phyloP scores from a whole-genome alignment of 2,888 invertebrate genomes.

The Erpobdella octoculata region DNA sequence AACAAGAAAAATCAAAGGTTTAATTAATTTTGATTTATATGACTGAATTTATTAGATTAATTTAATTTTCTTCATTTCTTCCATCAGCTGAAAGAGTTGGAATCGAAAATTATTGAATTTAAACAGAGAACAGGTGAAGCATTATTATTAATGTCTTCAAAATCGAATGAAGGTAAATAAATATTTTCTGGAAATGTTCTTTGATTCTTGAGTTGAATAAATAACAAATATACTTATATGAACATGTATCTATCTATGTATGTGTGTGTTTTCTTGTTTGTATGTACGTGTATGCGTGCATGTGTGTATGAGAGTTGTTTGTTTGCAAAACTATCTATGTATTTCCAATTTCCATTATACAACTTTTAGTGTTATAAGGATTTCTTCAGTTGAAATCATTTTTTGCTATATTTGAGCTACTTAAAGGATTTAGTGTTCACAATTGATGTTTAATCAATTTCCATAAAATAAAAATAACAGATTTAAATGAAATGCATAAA shows the following conservation, averaged over 20 bases:
- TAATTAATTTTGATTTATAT: not conserved
- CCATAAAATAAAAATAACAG: too few species aligned
- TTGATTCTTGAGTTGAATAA: not conserved
- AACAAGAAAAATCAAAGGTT: too few species aligned
- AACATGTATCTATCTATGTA: too few species aligned
- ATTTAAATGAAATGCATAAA: too few species aligned
- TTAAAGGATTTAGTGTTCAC: too few species aligned
- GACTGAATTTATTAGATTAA: not conserved
- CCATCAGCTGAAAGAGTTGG: conserved; percentile 56
- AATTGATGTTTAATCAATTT: too few species aligned
- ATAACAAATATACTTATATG: too few species aligned
- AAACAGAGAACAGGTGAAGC: conserved; percentile 40
- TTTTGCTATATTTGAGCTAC: not conserved
- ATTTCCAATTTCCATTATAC: not conserved
- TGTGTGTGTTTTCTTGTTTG: too few species aligned
- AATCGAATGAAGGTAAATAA: conserved; percentile 33
- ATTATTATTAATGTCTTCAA: conserved; percentile 9
- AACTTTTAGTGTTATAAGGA: not conserved
- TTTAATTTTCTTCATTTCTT: not conserved
- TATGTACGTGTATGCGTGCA: too few species aligned
- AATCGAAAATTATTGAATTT: conserved; percentile 48
- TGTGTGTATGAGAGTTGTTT: too few species aligned
- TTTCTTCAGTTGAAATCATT: not conserved
- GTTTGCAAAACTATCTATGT: not conserved
- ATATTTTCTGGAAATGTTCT: not conserved